A percentile compares a stretch with the other conserved stretches of the same genome.
Conservation (phyloP, 1,140 invertebrate species). For the Papilio machaon region DNA sequence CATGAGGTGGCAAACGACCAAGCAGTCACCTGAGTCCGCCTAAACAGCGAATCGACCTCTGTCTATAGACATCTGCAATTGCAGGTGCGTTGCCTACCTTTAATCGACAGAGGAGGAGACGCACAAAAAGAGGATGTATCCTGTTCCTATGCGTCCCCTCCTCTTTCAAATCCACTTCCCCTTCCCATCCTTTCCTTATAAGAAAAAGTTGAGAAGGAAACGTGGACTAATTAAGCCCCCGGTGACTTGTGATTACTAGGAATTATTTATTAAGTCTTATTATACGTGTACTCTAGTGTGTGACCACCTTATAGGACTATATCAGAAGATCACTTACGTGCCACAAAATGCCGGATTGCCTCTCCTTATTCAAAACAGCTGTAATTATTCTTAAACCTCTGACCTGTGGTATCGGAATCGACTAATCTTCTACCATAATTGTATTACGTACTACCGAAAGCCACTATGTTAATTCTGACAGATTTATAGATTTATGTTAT, state of each 20-base stretch:
- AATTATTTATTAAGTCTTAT: background rate
- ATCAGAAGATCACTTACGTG: slow-evolving; percentile 1
- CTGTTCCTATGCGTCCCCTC: background rate
- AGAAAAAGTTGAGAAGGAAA: background rate
- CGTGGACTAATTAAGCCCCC: too few species aligned
- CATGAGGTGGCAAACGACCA: too few species aligned
- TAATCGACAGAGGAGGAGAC: too few species aligned
- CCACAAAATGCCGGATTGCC: background rate
- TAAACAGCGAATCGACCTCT: too few species aligned
- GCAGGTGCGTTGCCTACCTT: too few species aligned
- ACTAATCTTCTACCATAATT: slow-evolving; percentile 33
- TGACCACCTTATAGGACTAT: background rate
- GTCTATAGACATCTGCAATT: too few species aligned
- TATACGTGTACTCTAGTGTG: background rate
- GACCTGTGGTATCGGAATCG: slow-evolving; percentile 17
- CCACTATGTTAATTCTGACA: background rate
- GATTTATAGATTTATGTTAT: slow-evolving; percentile 1
- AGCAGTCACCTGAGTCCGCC: too few species aligned
- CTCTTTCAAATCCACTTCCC: too few species aligned
- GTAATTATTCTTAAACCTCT: slow-evolving; percentile 24
- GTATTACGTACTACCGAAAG: slow-evolving; percentile 5
- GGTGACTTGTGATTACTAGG: too few species aligned
- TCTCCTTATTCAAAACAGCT: slow-evolving; percentile 34
- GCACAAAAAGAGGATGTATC: too few species aligned
- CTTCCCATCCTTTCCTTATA: background rate